Percentiles rank a stretch among this genome's conserved stretches.
phyloP scores from a whole-genome alignment of 2,888 invertebrate genomes.

The Cremastinae sp. region DNA sequence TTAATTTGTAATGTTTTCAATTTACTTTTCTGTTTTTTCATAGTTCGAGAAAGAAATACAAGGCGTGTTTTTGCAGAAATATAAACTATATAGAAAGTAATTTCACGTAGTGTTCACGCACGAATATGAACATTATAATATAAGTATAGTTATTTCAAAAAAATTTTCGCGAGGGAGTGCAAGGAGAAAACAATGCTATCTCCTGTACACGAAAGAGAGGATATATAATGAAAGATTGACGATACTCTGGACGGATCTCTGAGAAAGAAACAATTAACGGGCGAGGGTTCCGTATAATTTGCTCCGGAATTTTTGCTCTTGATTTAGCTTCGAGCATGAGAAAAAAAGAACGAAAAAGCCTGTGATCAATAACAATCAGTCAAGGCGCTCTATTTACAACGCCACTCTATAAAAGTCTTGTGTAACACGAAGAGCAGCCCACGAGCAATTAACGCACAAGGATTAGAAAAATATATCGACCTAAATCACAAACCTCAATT shows the following conservation, averaged over 20 bases:
- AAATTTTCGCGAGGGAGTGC: too few species aligned
- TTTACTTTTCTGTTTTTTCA: too few species aligned
- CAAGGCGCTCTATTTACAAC: slow-evolving; percentile 47
- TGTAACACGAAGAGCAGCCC: slow-evolving; percentile 23
- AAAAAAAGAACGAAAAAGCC: too few species aligned
- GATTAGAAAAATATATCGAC: slow-evolving; percentile 64
- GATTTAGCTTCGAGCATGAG: slow-evolving; percentile 33
- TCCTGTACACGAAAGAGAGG: slow-evolving; percentile 10
- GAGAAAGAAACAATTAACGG: slow-evolving; percentile 44
- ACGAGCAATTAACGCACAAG: slow-evolving; percentile 46
- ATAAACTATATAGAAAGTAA: too few species aligned
- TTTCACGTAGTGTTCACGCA: too few species aligned
- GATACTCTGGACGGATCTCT: slow-evolving; percentile 14
- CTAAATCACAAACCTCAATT: slow-evolving; percentile 68
- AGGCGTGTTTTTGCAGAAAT: too few species aligned
- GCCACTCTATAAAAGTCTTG: slow-evolving; percentile 6
- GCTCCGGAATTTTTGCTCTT: slow-evolving; percentile 19
- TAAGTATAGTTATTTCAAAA: too few species aligned
- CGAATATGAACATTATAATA: too few species aligned
- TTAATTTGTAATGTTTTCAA: too few species aligned
- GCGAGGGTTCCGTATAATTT: slow-evolving; percentile 43
- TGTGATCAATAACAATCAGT: slow-evolving; percentile 71
- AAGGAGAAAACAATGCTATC: too few species aligned
- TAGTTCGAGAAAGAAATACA: too few species aligned
- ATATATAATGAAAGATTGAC: neutral